A percentile compares a stretch with the other conserved stretches of the same genome.
These are phyloP conservation scores for Lydus trimaculatus DNA, from an alignment of 2,888 invertebrate genomes.

Conservation along the genomic window DNA sequence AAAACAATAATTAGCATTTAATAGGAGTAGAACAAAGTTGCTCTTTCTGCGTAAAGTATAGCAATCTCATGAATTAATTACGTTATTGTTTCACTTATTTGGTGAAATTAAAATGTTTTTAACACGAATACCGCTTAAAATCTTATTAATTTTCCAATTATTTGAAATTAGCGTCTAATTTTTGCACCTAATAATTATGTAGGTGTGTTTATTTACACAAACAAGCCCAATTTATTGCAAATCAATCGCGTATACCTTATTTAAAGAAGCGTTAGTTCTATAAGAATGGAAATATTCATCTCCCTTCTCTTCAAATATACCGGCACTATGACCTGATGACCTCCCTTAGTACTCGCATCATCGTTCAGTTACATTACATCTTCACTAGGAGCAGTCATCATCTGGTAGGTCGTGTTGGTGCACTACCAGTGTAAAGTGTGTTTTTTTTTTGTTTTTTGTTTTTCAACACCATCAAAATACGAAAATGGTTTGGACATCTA, in stretches of 20 bases:
- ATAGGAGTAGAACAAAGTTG: no score
- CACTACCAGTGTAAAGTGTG: background rate
- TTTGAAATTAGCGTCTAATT: background rate
- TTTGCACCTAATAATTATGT: background rate
- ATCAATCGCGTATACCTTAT: background rate
- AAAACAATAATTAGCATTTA: no score
- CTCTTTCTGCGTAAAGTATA: no score
- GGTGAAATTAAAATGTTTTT: no score
- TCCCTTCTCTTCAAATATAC: slow-evolving; percentile 22
- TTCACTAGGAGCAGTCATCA: slow-evolving; percentile 20
- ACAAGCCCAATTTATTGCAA: background rate
- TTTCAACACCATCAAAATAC: background rate
- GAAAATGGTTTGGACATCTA: slow-evolving; percentile 12
- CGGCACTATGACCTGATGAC: slow-evolving; percentile 31
- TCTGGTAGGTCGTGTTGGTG: slow-evolving; percentile 24
- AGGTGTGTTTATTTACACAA: background rate
- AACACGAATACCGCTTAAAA: no score
- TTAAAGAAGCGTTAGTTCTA: background rate
- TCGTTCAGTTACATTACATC: slow-evolving; percentile 22
- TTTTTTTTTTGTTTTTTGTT: no score
- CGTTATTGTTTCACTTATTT: no score
- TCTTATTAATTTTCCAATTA: no score
- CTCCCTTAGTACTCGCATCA: slow-evolving; percentile 23
- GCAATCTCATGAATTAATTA: no score
- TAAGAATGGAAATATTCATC: background rate